These are phyloP conservation scores for Entomyzon cyanotis DNA, from an alignment of 2,113 vertebrate species.

Conservation along the genomic window DNA sequence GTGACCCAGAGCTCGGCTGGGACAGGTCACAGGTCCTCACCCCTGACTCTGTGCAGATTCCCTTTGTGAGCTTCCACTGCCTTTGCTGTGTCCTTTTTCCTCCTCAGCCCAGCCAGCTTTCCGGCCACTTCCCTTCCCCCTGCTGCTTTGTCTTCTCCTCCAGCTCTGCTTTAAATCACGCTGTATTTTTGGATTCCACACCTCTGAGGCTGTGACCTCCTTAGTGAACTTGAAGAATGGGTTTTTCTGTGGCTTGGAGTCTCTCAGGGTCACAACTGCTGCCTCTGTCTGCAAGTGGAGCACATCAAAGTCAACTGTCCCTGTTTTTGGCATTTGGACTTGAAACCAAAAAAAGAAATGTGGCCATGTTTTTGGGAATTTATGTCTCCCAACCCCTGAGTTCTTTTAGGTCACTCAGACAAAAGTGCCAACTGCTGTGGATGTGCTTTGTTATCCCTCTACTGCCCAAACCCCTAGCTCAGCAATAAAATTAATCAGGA, in stretches of 20 bases:
- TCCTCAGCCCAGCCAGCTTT: not conserved
- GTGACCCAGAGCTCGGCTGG: not conserved
- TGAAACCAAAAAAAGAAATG: not conserved
- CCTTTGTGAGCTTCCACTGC: not conserved
- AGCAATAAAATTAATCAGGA: not conserved
- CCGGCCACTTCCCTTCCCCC: not conserved
- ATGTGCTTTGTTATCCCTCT: not conserved
- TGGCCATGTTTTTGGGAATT: not conserved
- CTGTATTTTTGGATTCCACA: not conserved
- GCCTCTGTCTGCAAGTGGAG: not conserved
- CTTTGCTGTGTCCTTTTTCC: not conserved
- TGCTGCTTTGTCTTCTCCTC: not conserved
- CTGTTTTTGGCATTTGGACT: not conserved
- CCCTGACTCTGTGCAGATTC: not conserved
- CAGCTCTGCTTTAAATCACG: not conserved
- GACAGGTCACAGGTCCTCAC: not conserved
- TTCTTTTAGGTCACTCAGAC: not conserved
- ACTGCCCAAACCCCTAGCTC: not conserved
- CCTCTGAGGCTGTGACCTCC: conserved; percentile 15
- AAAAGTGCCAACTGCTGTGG: not conserved
- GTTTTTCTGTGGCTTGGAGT: not conserved
- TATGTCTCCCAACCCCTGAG: not conserved
- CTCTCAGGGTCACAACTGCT: not conserved
- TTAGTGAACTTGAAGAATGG: not conserved
- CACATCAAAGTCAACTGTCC: not conserved